A percentile compares a stretch with the other conserved stretches of the same genome.
Conservation (phyloP, 2,888 invertebrate genomes). For the Polydrusus cervinus region DNA sequence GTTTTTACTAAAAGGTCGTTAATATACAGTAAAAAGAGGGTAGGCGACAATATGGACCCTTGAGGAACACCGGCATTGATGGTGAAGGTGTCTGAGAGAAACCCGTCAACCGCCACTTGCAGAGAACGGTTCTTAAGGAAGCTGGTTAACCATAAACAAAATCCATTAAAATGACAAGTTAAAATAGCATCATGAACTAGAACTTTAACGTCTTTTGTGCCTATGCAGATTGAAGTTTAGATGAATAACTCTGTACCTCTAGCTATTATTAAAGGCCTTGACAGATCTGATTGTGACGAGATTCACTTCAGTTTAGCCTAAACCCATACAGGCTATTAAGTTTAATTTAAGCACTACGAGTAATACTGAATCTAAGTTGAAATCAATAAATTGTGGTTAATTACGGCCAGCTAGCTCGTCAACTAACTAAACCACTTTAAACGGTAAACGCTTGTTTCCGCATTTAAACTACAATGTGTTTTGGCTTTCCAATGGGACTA, state of each 20-base stretch:
- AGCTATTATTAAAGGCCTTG: not conserved
- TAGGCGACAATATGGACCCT: no score
- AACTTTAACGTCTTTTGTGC: no score
- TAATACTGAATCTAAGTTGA: slow-evolving; percentile 22
- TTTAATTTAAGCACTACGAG: slow-evolving; percentile 23
- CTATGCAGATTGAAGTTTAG: no score
- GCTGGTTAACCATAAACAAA: no score
- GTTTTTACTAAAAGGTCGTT: no score
- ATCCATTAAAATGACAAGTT: no score
- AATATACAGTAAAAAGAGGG: no score
- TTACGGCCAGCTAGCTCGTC: slow-evolving; percentile 25
- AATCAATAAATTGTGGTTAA: slow-evolving; percentile 31
- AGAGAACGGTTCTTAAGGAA: no score
- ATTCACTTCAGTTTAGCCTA: not conserved
- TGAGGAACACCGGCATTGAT: no score
- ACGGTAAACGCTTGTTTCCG: slow-evolving; percentile 23
- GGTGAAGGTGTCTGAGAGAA: no score
- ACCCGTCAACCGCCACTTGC: no score
- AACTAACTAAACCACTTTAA: slow-evolving; percentile 22
- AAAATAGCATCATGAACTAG: no score
- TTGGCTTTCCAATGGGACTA: slow-evolving; percentile 5
- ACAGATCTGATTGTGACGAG: not conserved
- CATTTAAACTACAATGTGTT: slow-evolving; percentile 24
- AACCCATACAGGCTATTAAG: slow-evolving; percentile 19
- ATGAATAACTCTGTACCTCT: not conserved